These are phyloP conservation scores for Corydoras sp. DNA, from an alignment of 2,113 vertebrate genomes.

Conservation along the genomic window DNA sequence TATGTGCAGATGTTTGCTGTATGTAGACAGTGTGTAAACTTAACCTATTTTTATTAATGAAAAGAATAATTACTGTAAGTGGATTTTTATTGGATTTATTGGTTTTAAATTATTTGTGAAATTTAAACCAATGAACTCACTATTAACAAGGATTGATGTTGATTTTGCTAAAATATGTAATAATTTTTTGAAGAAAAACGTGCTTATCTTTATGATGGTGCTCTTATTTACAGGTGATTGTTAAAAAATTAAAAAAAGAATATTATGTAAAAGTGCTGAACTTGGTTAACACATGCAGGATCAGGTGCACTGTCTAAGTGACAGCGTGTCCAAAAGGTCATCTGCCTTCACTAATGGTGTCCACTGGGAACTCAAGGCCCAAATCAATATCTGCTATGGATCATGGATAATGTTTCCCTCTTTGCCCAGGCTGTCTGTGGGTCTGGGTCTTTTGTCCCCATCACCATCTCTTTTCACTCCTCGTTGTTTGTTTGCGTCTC, in stretches of 20 bases:
- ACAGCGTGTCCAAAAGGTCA: conserved; percentile 54
- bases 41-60: too few species aligned
- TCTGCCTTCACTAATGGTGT: conserved; percentile 60
- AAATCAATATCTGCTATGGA: conserved; percentile 62
- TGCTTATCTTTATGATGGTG: too few species aligned
- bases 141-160: too few species aligned
- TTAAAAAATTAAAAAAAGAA: background rate
- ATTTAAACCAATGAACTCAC: too few species aligned
- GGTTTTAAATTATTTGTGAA: too few species aligned
- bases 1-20: too few species aligned
- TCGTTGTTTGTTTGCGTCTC: conserved; percentile 8
- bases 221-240: too few species aligned
- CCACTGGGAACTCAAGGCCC: conserved; percentile 50
- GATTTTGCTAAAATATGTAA: too few species aligned
- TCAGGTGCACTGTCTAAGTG: conserved; percentile 32
- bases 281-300: conserved; percentile 20
- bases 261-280: background rate
- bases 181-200: too few species aligned
- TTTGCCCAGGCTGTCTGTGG: conserved; percentile 30
- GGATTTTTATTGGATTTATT: too few species aligned
- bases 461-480: conserved; percentile 17
- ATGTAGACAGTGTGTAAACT: too few species aligned
- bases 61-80: too few species aligned
- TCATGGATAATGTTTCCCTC: conserved; percentile 50
- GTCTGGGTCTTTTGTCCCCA: conserved; percentile 14